Evolutionary conservation across 2,888 invertebrate genomes (phyloP), one percentile per base, ranked within the genome.

Genomic region (Andrena hattorfiana): DNA sequence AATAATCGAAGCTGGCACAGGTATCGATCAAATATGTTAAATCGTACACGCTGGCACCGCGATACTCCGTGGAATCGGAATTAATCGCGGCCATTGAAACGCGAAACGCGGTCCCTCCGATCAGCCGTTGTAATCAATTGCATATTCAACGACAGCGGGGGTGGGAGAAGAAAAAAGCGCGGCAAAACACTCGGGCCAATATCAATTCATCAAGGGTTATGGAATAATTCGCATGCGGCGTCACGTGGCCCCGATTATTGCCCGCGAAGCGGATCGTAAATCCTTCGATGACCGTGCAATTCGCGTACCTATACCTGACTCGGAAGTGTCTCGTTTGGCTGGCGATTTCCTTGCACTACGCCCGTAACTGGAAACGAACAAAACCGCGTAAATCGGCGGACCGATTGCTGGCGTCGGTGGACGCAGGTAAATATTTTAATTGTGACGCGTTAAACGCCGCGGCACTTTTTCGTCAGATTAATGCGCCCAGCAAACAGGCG

Each of bases 1-100:
- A 68, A 81, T 81, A 81, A 81, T 80, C 81, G 81, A 16, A 49
- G 42, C 35, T 28, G 23, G 42, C 59, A 60, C 66, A n/a, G 32
- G 72, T 80, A 81, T 81, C 81, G 81, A 81, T 81, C 81, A 81
- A 80, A 81, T 81, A 81, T 81, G 81, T 80, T 81, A 81, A 81
- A 81, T 81, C 81, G 81, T 68, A 81, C 81, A 81, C 54, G 63
- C 78, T 62, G 68, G 67, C 28, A 23, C 66, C 71, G 72, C 80
- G 74, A 20, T 20, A 75, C 56, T 71, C 80, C 81, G 81, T 28
- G 81, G 81, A 81, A 80, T 72, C 81, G 81, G 81, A 81, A 81
- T 81, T 81, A 81, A 81, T 80, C 81, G 71, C 59, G 49, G 70
- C 70, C 56, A 81, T 63, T 60, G 82, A 48, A 51, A 56, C 49